phyloP scores from a whole-genome alignment of 2,113 vertebrate genomes.

The Gymnobelideus leadbeateri region DNA sequence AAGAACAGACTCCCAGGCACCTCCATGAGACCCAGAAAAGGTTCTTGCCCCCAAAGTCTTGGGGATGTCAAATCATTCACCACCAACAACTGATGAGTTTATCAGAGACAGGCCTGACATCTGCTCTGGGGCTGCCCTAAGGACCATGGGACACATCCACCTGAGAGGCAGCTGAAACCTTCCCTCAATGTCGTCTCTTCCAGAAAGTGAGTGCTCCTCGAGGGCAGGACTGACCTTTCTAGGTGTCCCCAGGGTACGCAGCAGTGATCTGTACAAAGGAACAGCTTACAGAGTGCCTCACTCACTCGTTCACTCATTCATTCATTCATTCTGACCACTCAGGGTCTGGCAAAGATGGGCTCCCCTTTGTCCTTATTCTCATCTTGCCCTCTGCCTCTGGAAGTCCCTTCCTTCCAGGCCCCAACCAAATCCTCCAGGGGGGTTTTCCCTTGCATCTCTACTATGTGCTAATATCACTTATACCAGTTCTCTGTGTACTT shows the following conservation, averaged over 20 bases:
- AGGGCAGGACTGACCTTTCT: neutral
- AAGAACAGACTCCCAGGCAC: neutral
- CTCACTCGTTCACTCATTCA: too few relatives aligned
- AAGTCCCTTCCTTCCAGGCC: neutral
- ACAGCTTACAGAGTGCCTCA: neutral
- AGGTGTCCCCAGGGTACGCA: neutral
- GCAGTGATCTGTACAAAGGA: neutral
- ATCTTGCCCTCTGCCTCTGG: neutral
- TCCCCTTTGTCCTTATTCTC: too few relatives aligned
- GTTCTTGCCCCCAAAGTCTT: neutral
- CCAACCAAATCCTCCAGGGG: neutral
- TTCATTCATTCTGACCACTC: neutral
- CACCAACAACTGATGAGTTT: neutral
- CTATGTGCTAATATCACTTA: neutral
- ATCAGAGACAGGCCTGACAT: neutral
- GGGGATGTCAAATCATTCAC: neutral
- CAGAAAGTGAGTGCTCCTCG: neutral
- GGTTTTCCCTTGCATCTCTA: neutral
- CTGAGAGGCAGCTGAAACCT: neutral
- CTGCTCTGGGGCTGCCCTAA: neutral
- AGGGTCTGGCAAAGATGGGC: neutral
- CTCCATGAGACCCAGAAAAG: neutral
- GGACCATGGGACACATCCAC: neutral
- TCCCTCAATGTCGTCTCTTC: neutral
- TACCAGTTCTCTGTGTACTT: neutral